Percentiles rank a stretch among this genome's conserved stretches.
Conservation (phyloP, 2,797 vertebrate genomes). For the Enteromius unitaeniatus region DNA sequence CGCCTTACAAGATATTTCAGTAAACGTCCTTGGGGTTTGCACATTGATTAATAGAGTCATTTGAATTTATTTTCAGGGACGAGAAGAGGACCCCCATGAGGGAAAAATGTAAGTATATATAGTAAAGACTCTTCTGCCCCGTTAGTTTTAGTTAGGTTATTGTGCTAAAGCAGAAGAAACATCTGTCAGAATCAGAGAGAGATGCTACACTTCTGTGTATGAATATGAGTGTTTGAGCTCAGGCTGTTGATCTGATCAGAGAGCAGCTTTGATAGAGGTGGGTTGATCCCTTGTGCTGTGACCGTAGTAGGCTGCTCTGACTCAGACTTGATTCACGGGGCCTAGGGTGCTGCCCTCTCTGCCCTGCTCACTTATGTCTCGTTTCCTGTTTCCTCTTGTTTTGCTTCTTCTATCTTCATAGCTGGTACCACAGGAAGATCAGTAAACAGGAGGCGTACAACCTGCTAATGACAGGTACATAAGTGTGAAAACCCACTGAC, state of each 20-base stretch:
- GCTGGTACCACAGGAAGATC: slow-evolving; percentile 99
- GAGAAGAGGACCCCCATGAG: slow-evolving; percentile 99
- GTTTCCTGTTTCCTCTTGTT: slow-evolving; percentile 20
- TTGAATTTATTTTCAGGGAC: slow-evolving; percentile 79
- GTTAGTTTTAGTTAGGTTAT: too few relatives aligned
- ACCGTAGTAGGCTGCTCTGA: slow-evolving; percentile 39
- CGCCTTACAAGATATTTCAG: slow-evolving; percentile 16
- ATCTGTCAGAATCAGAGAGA: background rate
- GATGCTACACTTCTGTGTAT: background rate
- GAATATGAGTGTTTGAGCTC: background rate
- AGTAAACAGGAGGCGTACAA: slow-evolving; percentile 98
- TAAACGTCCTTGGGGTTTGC: slow-evolving; percentile 16
- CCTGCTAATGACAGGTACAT: slow-evolving; percentile 96
- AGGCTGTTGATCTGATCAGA: slow-evolving; percentile 13
- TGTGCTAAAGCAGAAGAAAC: too few relatives aligned
- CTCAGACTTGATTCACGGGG: slow-evolving; percentile 60
- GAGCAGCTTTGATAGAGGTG: slow-evolving; percentile 30
- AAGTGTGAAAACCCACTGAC: background rate
- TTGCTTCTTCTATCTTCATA: slow-evolving; percentile 67
- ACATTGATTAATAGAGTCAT: slow-evolving; percentile 44
- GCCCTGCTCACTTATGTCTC: slow-evolving; percentile 41
- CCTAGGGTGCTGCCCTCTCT: slow-evolving; percentile 40
- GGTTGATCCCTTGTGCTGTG: slow-evolving; percentile 1
- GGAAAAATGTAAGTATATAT: slow-evolving; percentile 94
- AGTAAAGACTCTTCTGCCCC: too few relatives aligned